These are phyloP conservation scores for Pseudotriccus pelzelni DNA, from an alignment of 2,797 vertebrate genomes.

Conservation along the genomic window DNA sequence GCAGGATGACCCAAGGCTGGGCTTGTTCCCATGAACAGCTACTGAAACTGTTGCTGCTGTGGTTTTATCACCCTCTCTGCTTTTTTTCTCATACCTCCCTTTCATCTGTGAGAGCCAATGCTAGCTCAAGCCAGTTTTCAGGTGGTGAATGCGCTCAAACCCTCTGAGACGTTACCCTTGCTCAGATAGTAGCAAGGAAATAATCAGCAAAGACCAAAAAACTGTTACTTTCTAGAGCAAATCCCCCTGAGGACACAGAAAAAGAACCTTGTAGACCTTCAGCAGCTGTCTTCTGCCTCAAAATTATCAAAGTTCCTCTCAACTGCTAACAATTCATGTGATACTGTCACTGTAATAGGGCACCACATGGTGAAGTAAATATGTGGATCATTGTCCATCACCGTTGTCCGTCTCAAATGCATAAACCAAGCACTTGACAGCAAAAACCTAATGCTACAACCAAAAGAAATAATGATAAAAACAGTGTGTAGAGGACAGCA, in stretches of 20 bases:
- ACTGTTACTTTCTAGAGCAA: neutral
- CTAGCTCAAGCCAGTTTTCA: neutral
- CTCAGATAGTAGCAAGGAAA: neutral
- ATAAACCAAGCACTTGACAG: neutral
- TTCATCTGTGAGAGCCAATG: neutral
- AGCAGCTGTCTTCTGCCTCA: neutral
- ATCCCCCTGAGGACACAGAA: neutral
- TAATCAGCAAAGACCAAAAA: neutral
- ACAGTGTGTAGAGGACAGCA: neutral
- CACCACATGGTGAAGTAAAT: neutral
- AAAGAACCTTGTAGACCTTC: neutral
- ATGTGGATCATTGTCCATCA: neutral
- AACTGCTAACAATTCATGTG: neutral
- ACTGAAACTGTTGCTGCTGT: neutral
- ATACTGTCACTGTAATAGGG: neutral
- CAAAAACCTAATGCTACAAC: neutral
- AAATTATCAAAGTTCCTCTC: neutral
- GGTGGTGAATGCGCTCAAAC: neutral
- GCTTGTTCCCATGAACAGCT: neutral
- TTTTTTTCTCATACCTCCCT: neutral
- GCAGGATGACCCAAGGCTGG: neutral
- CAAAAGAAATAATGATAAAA: neutral
- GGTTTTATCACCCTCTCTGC: neutral
- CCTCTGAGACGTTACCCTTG: neutral
- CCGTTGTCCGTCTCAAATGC: fast-evolving